Percentiles rank a stretch among this genome's conserved stretches.
Conservation (phyloP, 1,140 invertebrate genomes). For the Heliconius congener region DNA sequence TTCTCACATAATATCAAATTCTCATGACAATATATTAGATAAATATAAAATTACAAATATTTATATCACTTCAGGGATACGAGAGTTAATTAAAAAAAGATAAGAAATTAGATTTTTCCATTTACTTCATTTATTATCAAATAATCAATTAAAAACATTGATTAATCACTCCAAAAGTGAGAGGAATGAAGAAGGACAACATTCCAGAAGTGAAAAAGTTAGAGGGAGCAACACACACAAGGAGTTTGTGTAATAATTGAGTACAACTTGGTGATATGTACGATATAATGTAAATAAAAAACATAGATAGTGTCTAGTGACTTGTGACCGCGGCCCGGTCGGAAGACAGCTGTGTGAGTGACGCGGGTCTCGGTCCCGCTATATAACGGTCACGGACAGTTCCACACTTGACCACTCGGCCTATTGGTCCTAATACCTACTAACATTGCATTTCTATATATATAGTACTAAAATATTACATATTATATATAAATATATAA, state of each 20-base stretch:
- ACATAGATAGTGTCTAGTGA: constrained; percentile 9
- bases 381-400: constrained; percentile 1
- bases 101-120: neutral
- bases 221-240: neutral
- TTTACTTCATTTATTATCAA: neutral
- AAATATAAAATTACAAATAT: constrained; percentile 9
- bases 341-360: constrained; percentile 14
- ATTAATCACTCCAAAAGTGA: neutral
- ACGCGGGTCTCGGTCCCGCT: neutral
- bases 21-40: neutral
- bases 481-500: constrained; percentile 8
- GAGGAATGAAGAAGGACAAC: neutral
- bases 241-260: constrained; percentile 18
- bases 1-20: neutral
- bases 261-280: constrained; percentile 52
- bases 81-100: neutral
- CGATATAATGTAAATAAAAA: constrained; percentile 45
- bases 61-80: neutral
- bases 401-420: neutral
- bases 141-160: neutral
- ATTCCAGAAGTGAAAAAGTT: neutral
- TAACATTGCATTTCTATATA: neutral
- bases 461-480: neutral
- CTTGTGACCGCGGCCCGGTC: constrained; percentile 3
- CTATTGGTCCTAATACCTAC: neutral